Evolutionary conservation across 1,140 invertebrate species (phyloP), one percentile per base, ranked within the genome.

Genomic region (Pogonomyrmex californicus): DNA sequence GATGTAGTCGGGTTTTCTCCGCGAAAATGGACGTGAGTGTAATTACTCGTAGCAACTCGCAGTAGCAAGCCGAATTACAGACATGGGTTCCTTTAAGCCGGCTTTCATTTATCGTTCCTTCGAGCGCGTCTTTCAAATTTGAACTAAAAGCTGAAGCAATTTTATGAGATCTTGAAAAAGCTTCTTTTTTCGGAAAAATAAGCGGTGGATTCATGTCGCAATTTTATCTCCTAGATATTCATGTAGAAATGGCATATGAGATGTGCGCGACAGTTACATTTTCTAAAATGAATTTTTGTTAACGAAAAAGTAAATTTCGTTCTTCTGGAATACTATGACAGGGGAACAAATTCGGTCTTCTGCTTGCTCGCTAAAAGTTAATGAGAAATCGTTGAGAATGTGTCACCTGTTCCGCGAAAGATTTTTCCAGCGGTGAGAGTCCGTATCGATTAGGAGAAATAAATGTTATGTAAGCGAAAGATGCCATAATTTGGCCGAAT

Each of bases 401-500:
- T 14, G 49, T 1, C 14, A 23, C 10, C 4, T 65, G 38, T 76
- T 12, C 7, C 2, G 30, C 12, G 30, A 38, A n/a, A 47, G 33
- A 79, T 23, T 62, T 63, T 58, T 41, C 54, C 14, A 7, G 56
- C 47, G n/a, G 1, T 12, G 47, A 23, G n/a, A 63, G 17, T 62
- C 30, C 30, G 30, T 56, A 49, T 47, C 38, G 33, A 68, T 51
- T 10, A 9, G 12, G 14, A 23, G 56, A 70, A 56, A 86, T 71
- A 75, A 86, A 88, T 58, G 51, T 76, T 33, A 89, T 30, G 75
- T 88, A 86, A 88, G 70, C 60, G 83, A 38, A 41, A 85, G 41
- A 12, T 5, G 83, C 56, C 30, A 86, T 89, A 82, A 88, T 88
- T 88, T 58, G 70, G 36, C 66, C 76, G 54, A 77, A 85, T 81